phyloP scores from a whole-genome alignment of 2,888 invertebrate genomes.

The Epinotia ramella region DNA sequence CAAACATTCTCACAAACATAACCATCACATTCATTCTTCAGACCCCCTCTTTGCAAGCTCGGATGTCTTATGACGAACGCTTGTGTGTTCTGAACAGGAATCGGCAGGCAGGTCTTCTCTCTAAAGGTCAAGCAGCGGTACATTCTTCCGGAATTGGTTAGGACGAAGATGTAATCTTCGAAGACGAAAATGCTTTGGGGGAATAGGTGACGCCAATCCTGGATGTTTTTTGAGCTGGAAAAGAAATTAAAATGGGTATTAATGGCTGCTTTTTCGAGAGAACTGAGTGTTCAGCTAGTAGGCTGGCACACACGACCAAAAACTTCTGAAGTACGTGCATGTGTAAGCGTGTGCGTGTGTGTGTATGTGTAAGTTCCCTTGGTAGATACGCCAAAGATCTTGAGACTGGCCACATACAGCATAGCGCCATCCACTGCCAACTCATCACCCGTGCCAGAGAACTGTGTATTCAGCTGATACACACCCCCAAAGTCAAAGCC shows the following conservation, averaged over 20 bases:
- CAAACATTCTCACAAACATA: conserved; percentile 86
- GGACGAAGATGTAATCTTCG: conserved; percentile 91
- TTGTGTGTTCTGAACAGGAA: conserved; percentile 69
- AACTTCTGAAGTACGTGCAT: background rate
- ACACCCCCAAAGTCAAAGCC: background rate
- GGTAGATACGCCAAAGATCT: background rate
- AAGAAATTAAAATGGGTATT: background rate
- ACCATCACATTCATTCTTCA: conserved; percentile 77
- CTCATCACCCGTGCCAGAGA: conserved; percentile 57
- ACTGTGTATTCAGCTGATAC: background rate
- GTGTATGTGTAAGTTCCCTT: background rate
- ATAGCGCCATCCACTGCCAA: conserved; percentile 89
- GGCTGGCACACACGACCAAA: too few relatives aligned
- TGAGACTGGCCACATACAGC: conserved; percentile 65
- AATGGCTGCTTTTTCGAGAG: too few relatives aligned
- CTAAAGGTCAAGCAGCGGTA: conserved; percentile 86
- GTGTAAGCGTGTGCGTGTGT: background rate
- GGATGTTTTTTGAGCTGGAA: conserved; percentile 71
- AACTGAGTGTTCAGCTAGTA: too few relatives aligned
- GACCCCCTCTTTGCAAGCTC: conserved; percentile 63
- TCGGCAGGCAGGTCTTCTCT: conserved; percentile 72
- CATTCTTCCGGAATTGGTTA: conserved; percentile 82
- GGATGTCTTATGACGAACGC: conserved; percentile 67
- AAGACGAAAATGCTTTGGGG: conserved; percentile 89
- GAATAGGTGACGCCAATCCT: conserved; percentile 75